Conservation (phyloP, 1,140 invertebrate genomes). For the Ceratina australensis region DNA sequence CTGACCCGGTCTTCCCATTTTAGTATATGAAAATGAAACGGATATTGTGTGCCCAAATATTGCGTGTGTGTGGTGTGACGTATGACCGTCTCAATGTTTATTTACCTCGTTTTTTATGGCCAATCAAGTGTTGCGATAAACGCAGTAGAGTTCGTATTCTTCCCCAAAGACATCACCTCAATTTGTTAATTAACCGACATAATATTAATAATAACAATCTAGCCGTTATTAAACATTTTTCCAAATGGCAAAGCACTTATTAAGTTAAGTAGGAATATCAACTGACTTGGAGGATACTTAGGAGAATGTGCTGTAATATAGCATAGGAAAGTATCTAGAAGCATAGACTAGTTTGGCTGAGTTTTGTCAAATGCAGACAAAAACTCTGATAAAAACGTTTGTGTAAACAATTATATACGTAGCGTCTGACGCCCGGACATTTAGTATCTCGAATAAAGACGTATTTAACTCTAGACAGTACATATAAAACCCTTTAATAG, state of each 20-base stretch:
- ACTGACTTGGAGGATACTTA: too few relatives aligned
- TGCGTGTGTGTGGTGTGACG: too few relatives aligned
- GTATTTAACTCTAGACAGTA: too few relatives aligned
- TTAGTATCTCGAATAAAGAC: too few relatives aligned
- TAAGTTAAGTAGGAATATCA: too few relatives aligned
- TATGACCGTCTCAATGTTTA: constrained; percentile 12
- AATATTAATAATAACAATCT: too few relatives aligned
- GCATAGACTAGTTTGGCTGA: background rate
- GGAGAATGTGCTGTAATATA: too few relatives aligned
- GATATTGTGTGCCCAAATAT: background rate
- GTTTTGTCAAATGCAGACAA: background rate
- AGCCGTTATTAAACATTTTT: too few relatives aligned
- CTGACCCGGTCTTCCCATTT: constrained; percentile 10
- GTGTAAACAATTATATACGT: background rate
- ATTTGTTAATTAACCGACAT: background rate
- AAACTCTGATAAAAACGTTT: background rate
- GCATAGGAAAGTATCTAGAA: background rate
- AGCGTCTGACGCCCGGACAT: background rate
- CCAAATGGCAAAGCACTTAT: too few relatives aligned
- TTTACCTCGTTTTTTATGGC: constrained; percentile 26
- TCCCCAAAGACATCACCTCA: background rate
- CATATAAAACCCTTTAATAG: too few relatives aligned
- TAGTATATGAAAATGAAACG: background rate
- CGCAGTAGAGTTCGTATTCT: background rate
- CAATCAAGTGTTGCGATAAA: constrained; percentile 1